Base-by-base conservation (phyloP, 2,797 vertebrate species). In the Micromesistius poutassou region DNA sequence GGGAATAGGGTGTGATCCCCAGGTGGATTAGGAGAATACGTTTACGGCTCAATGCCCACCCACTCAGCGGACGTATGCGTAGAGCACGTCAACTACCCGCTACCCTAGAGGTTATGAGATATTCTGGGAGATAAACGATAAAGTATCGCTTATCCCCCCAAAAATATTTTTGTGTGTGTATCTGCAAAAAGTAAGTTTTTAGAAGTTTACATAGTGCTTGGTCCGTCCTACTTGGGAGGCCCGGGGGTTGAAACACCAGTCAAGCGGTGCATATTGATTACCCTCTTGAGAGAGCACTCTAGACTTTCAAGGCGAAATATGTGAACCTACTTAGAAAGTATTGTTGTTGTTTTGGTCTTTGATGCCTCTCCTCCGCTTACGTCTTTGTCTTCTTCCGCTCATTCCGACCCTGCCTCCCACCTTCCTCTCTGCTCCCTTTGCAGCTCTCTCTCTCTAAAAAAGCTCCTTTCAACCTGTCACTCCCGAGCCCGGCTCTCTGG, bases 391-490 rank as follows among this genome's bases (percentile, higher is more conserved):
- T 81, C 80, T 81, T 75, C 30, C 77, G 30, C 79, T 78, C 55
- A 74, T 22, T 25, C 55, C 75, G 70, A 74, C 78, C 77, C 77
- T 84, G 82, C 88, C 88, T 31, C 88, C 89, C 87, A 89, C 88
- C 86, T 83, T 88, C 84, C 87, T 84, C 82, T 82, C 78, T 7
- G 66, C 86, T 89, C 83, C 89, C 83, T 84, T 74, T 84, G 82
- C 79, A 73, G 84, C 89, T 91, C 89, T 88, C 89, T 89, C 86
- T 88, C 87, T 2, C 91, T n/a, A 87, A 80, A 90, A 78, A n/a
- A 30, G 87, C 88, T 81, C 87, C 91, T 92, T 89, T 91, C 84
- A 78, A 86, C 89, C 88, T 93, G 91, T 93, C 90, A 91, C 88
- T 79, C 86, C 88, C 81, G 84, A 83, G 79, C 90, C 81, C 86